A percentile compares a stretch with the other conserved stretches of the same genome.
Conservation (phyloP, 2,797 vertebrate species). For the Paguma larvata region DNA sequence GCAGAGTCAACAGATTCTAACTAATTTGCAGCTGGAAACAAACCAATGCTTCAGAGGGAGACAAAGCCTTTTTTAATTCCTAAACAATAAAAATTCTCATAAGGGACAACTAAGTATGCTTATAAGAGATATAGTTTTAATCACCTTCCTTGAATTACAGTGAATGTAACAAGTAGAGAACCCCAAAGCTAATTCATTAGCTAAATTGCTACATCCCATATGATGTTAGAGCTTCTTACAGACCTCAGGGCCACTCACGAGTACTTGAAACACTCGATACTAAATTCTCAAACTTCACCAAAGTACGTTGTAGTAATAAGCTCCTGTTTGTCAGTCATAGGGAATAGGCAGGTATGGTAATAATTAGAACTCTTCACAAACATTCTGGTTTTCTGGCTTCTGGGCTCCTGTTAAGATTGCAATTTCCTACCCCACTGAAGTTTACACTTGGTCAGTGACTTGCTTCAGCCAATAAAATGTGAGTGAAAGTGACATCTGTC, state of each 20-base stretch:
- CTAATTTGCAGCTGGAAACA: neutral
- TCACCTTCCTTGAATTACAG: neutral
- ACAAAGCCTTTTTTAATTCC: slow-evolving; percentile 3
- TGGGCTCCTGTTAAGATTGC: neutral
- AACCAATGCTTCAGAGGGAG: neutral
- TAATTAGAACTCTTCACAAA: neutral
- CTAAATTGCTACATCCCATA: neutral
- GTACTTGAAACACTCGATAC: neutral
- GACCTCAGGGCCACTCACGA: neutral
- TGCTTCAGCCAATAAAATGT: neutral
- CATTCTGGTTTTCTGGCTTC: neutral
- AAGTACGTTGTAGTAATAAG: neutral
- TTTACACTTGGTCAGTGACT: neutral
- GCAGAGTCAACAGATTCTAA: slow-evolving; percentile 1
- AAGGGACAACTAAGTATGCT: neutral
- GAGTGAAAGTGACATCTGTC: neutral
- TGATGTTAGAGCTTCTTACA: neutral
- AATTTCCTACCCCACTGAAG: neutral
- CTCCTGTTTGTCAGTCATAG: neutral
- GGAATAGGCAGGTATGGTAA: neutral
- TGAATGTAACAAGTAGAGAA: neutral
- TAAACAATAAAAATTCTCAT: slow-evolving; percentile 17
- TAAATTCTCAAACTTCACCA: slow-evolving; percentile 1
- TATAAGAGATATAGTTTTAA: slow-evolving; percentile 19
- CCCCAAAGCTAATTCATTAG: neutral